These are phyloP conservation scores for Myotis lucifugus DNA, from an alignment of 2,113 vertebrate genomes.

Conservation along the genomic window DNA sequence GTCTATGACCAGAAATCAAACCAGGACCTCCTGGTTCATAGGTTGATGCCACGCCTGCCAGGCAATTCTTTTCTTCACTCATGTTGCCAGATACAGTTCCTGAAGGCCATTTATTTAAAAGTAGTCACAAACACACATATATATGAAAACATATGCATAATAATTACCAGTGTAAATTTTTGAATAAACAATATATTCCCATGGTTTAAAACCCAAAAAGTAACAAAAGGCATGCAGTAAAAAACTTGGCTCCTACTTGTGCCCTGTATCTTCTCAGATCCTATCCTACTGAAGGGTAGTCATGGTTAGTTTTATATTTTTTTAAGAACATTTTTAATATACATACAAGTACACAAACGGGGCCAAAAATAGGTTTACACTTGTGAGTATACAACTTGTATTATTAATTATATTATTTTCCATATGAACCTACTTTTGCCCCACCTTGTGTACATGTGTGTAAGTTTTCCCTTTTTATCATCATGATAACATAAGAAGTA, in stretches of 20 bases:
- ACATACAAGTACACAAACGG: not conserved
- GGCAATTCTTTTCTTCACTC: not conserved
- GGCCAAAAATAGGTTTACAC: not conserved
- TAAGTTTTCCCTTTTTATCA: not conserved
- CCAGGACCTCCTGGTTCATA: too few species aligned
- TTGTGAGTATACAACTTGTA: not conserved
- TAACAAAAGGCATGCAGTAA: not conserved
- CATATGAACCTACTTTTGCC: not conserved
- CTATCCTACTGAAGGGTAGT: not conserved
- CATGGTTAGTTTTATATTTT: not conserved
- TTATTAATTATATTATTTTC: too few species aligned
- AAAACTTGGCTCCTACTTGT: not conserved
- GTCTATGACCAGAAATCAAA: too few species aligned
- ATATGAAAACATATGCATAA: not conserved
- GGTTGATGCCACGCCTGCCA: too few species aligned
- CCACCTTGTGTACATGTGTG: not conserved
- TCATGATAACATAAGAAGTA: not conserved
- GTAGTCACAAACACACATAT: not conserved
- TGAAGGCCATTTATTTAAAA: not conserved
- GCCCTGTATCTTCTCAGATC: not conserved
- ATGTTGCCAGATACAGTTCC: not conserved
- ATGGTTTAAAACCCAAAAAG: not conserved
- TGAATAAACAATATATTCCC: not conserved
- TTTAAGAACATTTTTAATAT: not conserved
- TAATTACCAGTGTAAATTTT: not conserved